Base-by-base conservation (phyloP, 2,797 vertebrate genomes). In the Dipus sagitta region DNA sequence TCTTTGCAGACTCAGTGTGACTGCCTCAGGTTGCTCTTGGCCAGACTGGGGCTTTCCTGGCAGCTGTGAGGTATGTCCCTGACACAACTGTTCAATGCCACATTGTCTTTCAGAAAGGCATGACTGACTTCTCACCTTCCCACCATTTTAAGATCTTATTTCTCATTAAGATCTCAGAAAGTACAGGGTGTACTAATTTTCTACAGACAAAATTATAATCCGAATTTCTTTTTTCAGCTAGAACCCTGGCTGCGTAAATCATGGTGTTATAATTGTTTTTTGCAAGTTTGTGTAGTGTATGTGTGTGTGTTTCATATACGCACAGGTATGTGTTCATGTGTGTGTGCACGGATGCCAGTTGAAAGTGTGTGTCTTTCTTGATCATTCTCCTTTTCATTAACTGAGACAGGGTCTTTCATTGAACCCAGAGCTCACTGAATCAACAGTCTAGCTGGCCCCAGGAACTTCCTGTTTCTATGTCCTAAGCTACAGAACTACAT, bases 1-100 rank as follows among this genome's bases (percentile, higher is more conserved):
- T 6, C 0, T 0, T 15, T 4, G 0, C 5, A 2, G 32, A 24
- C 3, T 65, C 64, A 26, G 4, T 8, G 3, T 5, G 24, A 26
- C 52, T 70, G 17, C 1, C 3, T 14, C 28, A 0, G 18, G 32
- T 52, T 52, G 21, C 38, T 84, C 9, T 52, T 34, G 26, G 54
- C 26, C 4, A n/a, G 9, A 11, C 7, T 10, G 13, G 11, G 23
- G 10, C 18, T 72, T 42, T 28, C 42, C 24, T 28, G 65, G 28
- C 54, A 14, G 18, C 52, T 76, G 28, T 60, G 58, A 7, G 54
- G 8, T 7, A 17, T 7, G 10, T 47, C 6, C 5, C 26, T 5
- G 15, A 54, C 42, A 75, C 52, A n/a, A n/a, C 1, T 84, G 10
- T 4, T 70, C 42, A 83, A 26, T 7, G 32, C 32, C 2, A 4